Conservation (phyloP, 1,140 invertebrate species). For the Harlomillsia oculata region DNA sequence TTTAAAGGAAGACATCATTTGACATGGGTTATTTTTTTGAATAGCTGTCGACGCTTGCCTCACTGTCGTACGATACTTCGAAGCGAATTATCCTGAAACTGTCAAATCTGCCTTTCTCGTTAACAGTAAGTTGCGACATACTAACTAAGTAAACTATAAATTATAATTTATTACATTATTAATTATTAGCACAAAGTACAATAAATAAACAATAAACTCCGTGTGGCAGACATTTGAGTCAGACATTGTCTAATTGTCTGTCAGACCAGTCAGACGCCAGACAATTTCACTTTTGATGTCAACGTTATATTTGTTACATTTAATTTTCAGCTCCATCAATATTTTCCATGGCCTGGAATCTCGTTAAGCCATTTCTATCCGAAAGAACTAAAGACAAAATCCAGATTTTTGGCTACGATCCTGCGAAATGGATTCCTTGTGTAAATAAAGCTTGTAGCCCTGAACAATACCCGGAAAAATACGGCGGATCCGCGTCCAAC, state of each 20-base stretch:
- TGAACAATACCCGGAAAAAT: slow-evolving; percentile 64
- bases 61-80: slow-evolving; percentile 15
- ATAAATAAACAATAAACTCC: background rate
- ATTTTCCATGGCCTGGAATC: slow-evolving; percentile 73
- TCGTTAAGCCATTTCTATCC: slow-evolving; percentile 77
- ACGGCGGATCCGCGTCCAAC: too few relatives aligned
- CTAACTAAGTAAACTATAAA: too few relatives aligned
- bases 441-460: slow-evolving; percentile 55
- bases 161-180: background rate
- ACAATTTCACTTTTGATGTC: background rate
- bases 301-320: too few relatives aligned
- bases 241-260: too few relatives aligned
- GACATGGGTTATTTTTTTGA: background rate
- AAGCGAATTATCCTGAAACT: slow-evolving; percentile 31
- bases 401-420: slow-evolving; percentile 65
- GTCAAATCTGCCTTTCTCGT: slow-evolving; percentile 20
- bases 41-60: background rate
- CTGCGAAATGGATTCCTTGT: slow-evolving; percentile 62
- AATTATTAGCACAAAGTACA: background rate
- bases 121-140: slow-evolving; percentile 17
- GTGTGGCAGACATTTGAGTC: background rate
- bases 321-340: slow-evolving; percentile 69
- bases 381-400: slow-evolving; percentile 85
- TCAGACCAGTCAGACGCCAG: background rate
- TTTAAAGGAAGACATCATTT: background rate